Conservation (phyloP, 1,140 invertebrate genomes). For the Campoletis sonorensis region DNA sequence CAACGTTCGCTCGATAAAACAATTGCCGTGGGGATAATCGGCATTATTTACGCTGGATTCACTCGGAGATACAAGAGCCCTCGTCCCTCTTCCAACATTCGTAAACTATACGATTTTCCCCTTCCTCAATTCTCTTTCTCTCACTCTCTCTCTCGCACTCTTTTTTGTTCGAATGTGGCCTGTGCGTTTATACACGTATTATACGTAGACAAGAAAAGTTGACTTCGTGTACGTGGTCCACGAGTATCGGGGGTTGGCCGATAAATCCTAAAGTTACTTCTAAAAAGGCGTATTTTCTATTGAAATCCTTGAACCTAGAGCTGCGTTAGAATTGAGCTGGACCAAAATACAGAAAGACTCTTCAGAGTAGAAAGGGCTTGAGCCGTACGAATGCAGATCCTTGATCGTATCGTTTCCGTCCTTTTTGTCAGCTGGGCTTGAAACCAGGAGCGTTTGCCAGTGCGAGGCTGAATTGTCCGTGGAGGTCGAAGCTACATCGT, state of each 20-base stretch:
- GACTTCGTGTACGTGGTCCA: neutral
- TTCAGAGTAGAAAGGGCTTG: neutral
- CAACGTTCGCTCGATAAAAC: constrained; percentile 73
- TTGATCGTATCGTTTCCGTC: neutral
- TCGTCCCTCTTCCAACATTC: constrained; percentile 35
- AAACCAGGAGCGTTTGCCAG: constrained; percentile 21
- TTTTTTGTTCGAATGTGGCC: neutral
- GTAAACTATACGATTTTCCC: constrained; percentile 1
- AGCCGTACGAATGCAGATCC: neutral
- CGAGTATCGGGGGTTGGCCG: neutral
- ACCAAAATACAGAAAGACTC: neutral
- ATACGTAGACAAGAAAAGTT: constrained; percentile 9
- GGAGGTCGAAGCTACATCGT: constrained; percentile 19
- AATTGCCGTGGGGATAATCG: constrained; percentile 75
- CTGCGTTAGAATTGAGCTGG: neutral
- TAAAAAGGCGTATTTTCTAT: neutral
- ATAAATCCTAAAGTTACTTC: neutral
- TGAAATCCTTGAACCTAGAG: too few species aligned
- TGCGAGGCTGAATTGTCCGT: constrained; percentile 31
- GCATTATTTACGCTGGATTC: constrained; percentile 75
- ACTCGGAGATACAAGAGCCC: constrained; percentile 65
- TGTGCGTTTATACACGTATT: constrained; percentile 5
- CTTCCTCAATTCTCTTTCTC: constrained; percentile 7
- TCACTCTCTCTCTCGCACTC: neutral
- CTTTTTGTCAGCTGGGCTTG: neutral